Conservation (phyloP, 2,888 invertebrate genomes). For the Diarsia mendica region DNA sequence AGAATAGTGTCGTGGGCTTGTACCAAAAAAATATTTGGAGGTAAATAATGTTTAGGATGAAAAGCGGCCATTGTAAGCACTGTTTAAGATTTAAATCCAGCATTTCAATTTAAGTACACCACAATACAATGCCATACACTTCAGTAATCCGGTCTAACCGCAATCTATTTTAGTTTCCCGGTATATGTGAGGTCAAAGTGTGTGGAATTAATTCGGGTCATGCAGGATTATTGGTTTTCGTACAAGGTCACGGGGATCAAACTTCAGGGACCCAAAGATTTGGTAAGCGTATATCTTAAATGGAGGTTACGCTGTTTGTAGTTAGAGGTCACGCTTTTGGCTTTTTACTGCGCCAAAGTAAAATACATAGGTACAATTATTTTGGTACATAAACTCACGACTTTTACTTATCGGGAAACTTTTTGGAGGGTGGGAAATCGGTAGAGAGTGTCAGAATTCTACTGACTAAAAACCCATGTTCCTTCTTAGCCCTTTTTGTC, state of each 20-base stretch:
- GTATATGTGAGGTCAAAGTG: slow-evolving; percentile 22
- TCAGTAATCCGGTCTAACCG: slow-evolving; percentile 29
- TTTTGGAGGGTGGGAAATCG: too few relatives aligned
- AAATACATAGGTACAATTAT: too few relatives aligned
- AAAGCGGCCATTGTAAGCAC: too few relatives aligned
- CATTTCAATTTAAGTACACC: not conserved
- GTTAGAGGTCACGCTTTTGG: not conserved
- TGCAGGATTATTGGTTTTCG: slow-evolving; percentile 49
- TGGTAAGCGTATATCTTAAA: slow-evolving; percentile 40
- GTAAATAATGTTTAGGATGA: too few relatives aligned
- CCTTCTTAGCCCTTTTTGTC: too few relatives aligned
- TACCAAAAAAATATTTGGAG: too few relatives aligned
- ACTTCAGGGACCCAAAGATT: slow-evolving; percentile 48
- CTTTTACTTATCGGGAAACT: too few relatives aligned
- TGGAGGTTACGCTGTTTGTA: slow-evolving; percentile 16
- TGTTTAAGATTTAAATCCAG: not conserved
- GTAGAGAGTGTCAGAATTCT: too few relatives aligned
- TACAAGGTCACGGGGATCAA: slow-evolving; percentile 31
- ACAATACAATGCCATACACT: not conserved
- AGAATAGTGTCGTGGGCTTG: too few relatives aligned
- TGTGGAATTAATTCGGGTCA: slow-evolving; percentile 51
- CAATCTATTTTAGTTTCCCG: slow-evolving; percentile 11
- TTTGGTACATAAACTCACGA: too few relatives aligned
- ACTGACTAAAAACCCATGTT: too few relatives aligned
- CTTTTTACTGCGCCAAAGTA: too few relatives aligned